Percentiles rank a stretch among this genome's conserved stretches.
These are phyloP conservation scores for Drosophila phalerata DNA, from an alignment of 2,888 invertebrate genomes.

Conservation along the genomic window DNA sequence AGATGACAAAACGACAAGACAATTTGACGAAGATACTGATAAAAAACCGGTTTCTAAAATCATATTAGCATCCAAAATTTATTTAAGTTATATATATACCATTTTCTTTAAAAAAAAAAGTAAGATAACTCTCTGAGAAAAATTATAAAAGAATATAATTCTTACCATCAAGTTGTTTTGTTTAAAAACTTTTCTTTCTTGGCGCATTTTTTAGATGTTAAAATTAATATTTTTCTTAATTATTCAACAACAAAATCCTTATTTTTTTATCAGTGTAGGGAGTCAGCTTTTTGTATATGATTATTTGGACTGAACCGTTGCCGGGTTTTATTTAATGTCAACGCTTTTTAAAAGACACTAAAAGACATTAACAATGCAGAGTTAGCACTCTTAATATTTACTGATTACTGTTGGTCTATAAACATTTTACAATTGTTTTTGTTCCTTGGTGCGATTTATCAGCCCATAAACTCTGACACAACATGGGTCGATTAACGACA, in stretches of 20 bases:
- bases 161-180: too few species aligned
- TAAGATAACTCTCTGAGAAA: too few species aligned
- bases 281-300: background rate
- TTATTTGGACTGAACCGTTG: background rate
- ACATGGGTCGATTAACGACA: conserved; percentile 32
- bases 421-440: conserved; percentile 50
- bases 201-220: too few species aligned
- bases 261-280: background rate
- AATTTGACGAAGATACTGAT: background rate
- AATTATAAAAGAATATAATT: too few species aligned
- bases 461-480: conserved; percentile 25
- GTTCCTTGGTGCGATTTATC: conserved; percentile 43
- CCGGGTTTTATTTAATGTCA: background rate
- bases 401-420: conserved; percentile 5
- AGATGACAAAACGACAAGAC: conserved; percentile 21
- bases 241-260: too few species aligned
- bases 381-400: conserved; percentile 12
- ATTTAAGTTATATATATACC: too few species aligned
- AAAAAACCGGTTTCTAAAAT: background rate
- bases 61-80: background rate
- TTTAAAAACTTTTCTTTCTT: too few species aligned
- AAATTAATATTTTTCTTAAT: too few species aligned
- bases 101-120: too few species aligned
- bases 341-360: conserved; percentile 8
- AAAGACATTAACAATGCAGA: conserved; percentile 20